phyloP scores from a whole-genome alignment of 1,140 invertebrate genomes.

The Lucilia sericata region DNA sequence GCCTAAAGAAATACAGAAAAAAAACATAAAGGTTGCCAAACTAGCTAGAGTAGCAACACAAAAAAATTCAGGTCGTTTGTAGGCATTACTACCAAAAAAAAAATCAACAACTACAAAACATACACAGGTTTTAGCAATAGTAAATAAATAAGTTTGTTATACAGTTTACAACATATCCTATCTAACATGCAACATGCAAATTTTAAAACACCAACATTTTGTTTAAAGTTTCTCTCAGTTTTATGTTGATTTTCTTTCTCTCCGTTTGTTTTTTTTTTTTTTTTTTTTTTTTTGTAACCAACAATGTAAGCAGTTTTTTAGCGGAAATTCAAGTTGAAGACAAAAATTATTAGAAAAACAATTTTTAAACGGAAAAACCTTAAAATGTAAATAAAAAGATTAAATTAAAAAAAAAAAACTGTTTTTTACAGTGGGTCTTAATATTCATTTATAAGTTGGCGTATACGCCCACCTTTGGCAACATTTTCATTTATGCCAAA shows the following conservation, averaged over 20 bases:
- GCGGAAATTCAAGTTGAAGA: slow-evolving; percentile 22
- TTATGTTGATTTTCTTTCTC: neutral
- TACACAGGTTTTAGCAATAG: neutral
- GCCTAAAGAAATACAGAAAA: neutral
- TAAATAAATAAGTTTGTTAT: neutral
- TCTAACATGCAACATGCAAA: slow-evolving; percentile 9
- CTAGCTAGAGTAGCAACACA: neutral
- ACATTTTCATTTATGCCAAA: neutral
- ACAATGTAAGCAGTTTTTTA: neutral
- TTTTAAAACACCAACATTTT: neutral
- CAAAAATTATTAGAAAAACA: neutral
- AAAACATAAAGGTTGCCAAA: neutral
- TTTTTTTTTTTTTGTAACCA: no score
- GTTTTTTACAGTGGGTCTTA: neutral
- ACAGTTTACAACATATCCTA: no score
- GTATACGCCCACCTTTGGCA: neutral
- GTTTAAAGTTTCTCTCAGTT: no score
- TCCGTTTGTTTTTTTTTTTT: neutral
- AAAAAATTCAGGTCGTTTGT: slow-evolving; percentile 11
- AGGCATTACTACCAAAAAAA: slow-evolving; percentile 1
- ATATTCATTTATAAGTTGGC: slow-evolving; percentile 11
- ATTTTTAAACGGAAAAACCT: slow-evolving; percentile 25
- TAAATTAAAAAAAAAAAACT: slow-evolving; percentile 17
- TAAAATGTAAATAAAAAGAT: slow-evolving; percentile 17
- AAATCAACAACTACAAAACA: neutral